A percentile compares a stretch with the other conserved stretches of the same genome.
Conservation (phyloP, 1,140 invertebrate species). For the Stenopsyche tienmushanensis region DNA sequence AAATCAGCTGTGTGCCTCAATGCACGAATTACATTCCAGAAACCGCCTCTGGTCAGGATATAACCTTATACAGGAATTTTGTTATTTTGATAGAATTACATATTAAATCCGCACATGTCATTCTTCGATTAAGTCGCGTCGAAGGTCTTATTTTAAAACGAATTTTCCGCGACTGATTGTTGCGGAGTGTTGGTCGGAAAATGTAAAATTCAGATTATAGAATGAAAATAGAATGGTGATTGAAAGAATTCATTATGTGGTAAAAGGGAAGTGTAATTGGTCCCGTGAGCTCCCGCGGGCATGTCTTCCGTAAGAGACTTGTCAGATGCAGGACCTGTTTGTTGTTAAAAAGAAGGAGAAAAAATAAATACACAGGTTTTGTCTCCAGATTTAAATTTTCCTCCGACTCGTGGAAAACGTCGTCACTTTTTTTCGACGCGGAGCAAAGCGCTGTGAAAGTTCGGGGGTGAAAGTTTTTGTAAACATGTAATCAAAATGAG, state of each 20-base stretch:
- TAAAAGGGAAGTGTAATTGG: constrained; percentile 39
- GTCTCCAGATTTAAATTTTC: neutral
- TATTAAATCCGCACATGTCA: neutral
- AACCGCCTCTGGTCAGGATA: neutral
- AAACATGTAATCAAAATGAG: too few relatives aligned
- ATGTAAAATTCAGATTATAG: constrained; percentile 3
- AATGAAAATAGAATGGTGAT: constrained; percentile 16
- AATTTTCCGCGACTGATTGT: too few relatives aligned
- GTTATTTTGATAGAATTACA: constrained; percentile 17
- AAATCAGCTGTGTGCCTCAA: constrained; percentile 26
- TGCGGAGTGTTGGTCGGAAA: neutral
- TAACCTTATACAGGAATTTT: constrained; percentile 12
- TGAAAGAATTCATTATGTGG: constrained; percentile 39
- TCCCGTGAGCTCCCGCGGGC: constrained; percentile 33
- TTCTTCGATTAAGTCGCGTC: neutral
- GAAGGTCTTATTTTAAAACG: neutral
- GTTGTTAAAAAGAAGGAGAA: constrained; percentile 7
- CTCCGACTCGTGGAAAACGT: neutral
- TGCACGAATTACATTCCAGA: constrained; percentile 18
- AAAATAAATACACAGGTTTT: neutral
- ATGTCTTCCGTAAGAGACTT: constrained; percentile 32
- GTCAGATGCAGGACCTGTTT: constrained; percentile 24
- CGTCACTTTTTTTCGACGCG: neutral
- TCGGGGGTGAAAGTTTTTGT: too few relatives aligned
- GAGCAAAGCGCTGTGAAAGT: neutral